Base-by-base conservation (phyloP, 2,797 vertebrate species). In the Aselliscus stoliczkanus region DNA sequence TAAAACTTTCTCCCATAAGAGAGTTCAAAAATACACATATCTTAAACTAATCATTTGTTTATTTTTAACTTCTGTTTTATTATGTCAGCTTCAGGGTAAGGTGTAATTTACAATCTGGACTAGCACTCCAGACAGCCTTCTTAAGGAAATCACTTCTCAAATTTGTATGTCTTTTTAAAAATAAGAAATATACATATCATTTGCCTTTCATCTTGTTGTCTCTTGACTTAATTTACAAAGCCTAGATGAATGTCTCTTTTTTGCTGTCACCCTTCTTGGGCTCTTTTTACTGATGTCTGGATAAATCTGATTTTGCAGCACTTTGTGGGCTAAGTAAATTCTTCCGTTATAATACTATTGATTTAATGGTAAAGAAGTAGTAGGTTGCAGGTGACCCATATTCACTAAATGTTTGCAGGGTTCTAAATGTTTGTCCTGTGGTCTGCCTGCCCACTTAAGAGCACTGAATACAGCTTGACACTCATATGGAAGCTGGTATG, bases 31-130 rank as follows among this genome's bases (percentile, higher is more conserved):
- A 97, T 75, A 84, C 88, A 93, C 80, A 73, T 93, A 77, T 79
- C 56, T 87, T 76, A 75, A 93, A 95, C 70, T 93, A 95, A 89
- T 96, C 82, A 94, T 97, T 97, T 95, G 92, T 95, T 96, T 95
- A 93, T 96, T 97, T 96, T 93, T 79, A 76, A 86, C 69, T 92
- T 95, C 47, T 92, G 56, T 82, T 95, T 88, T 92, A 93, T 96
- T 94, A 96, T 92, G 73, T 86, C 88, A 90, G 42, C 86, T 92
- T 97, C 75, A 64, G 79, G 70, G 60, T 80, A 60, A 95, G 88
- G 60, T 34, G 62, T 91, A 83, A 96, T 97, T 97, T 97, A 93
- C 95, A 94, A 91, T 93, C 83, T 15, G 25, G 81, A 81, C 81
- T 81, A 54, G 50, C 96, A 85, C 85, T 34, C 1, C 50, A 89